Base-by-base conservation (phyloP, 2,113 vertebrate species). In the Heteronetta atricapilla region DNA sequence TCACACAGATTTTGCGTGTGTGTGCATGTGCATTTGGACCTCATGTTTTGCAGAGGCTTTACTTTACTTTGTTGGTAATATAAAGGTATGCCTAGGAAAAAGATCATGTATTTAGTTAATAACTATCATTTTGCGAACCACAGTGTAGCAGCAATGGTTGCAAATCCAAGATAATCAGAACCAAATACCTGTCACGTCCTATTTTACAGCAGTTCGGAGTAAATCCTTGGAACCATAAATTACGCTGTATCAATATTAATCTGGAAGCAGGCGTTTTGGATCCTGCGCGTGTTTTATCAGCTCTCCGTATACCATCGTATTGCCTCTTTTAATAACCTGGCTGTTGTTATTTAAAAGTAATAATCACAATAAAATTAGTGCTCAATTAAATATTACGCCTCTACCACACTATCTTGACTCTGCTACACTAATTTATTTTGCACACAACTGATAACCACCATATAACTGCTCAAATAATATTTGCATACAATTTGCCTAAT, bases 401-500 rank as follows among this genome's bases (percentile, higher is more conserved):
- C 88, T 90, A 58, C 77, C 64, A 78, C 82, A 55, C 59, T 96
- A 95, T 96, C 94, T 97, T 93, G 95, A 90, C 89, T 95, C 63
- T 95, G 94, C 94, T 97, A 75, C 88, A 78, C 81, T 97, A 94
- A 98, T 98, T 97, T 97, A 97, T 98, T 98, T 98, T 97, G 79
- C 74, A 95, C 96, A 88, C 95, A 96, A 94, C 86, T 95, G 96
- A 98, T 97, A 98, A 97, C 95, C 81, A 82, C 79, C 13, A 6
- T 94, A 93, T 97, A 97, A 91, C 89, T 90, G 86, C 90, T 96
- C 88, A 96, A 97, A 96, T 94, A 96, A 92, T 96, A 97, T 98
- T 97, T 98, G 96, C 96, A 97, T 98, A 93, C 67, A 85, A 93
- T 98, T 98, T 98, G 92, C 97, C 79, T 98, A 97, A 98, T 97